Evolutionary conservation across 2,888 invertebrate genomes (phyloP).

Genomic region (Odontocolon sp.): DNA sequence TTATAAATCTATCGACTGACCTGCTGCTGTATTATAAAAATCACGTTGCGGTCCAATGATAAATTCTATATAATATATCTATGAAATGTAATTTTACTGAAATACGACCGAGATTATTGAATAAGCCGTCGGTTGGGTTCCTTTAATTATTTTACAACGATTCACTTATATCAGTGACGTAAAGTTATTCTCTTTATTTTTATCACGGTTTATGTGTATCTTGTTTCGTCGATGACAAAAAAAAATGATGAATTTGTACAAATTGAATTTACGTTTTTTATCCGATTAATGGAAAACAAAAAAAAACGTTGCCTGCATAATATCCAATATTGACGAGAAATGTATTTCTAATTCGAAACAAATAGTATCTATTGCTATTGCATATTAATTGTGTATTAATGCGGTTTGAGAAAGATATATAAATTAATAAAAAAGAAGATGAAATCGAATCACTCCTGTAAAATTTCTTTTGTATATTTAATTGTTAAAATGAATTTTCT

Average conservation of each 20-base stretch:
- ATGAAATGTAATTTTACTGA: conserved; percentile 25
- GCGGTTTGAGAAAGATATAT: conserved; percentile 23
- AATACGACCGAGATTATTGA: conserved; percentile 39
- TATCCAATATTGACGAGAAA: conserved; percentile 26
- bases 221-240: conserved; percentile 27
- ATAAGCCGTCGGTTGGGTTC: conserved; percentile 39
- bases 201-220: conserved; percentile 2
- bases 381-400: too few relatives aligned
- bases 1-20: conserved; percentile 24
- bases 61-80: conserved; percentile 46
- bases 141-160: conserved; percentile 27
- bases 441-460: conserved; percentile 2
- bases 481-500: conserved; percentile 1
- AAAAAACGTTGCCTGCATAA: conserved; percentile 20
- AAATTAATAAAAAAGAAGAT: conserved; percentile 28
- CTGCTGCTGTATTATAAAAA: conserved; percentile 26
- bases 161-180: conserved; percentile 10
- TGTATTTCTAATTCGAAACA: conserved; percentile 32
- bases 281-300: background rate
- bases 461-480: too few relatives aligned
- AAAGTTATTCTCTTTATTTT: conserved; percentile 8
- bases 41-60: conserved; percentile 36
- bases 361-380: too few relatives aligned
- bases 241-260: conserved; percentile 43
- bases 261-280: conserved; percentile 30